Conservation (phyloP, 1,140 invertebrate genomes). For the Scylla paramamosain region DNA sequence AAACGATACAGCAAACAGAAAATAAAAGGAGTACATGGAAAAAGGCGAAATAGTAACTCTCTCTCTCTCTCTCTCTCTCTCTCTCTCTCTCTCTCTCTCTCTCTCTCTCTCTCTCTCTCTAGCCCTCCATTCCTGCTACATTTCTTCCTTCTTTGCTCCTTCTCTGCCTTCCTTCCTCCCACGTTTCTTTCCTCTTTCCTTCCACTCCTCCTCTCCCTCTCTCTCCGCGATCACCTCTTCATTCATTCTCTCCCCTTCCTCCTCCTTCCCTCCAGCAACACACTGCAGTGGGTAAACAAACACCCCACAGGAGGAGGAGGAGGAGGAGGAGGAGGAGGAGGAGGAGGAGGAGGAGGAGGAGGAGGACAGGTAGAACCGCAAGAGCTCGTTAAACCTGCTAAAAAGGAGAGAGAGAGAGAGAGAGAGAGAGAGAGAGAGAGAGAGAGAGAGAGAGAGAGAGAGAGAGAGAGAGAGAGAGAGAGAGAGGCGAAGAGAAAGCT, state of each 20-base stretch:
- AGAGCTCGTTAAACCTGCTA: neutral
- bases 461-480: neutral
- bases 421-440: neutral
- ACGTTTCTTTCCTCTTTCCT: neutral
- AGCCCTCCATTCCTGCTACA: neutral
- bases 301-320: neutral
- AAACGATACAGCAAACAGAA: no score
- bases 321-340: neutral
- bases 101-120: no score
- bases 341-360: neutral
- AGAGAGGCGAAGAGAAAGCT: no score
- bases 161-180: neutral
- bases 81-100: no score
- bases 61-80: no score
- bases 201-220: neutral
- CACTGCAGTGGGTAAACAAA: neutral
- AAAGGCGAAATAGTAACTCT: no score
- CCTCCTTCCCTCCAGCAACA: neutral
- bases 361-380: neutral
- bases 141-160: neutral
- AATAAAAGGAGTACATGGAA: no score
- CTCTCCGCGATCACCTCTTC: neutral
- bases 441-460: neutral
- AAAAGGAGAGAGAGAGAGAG: neutral
- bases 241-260: neutral